phyloP scores from a whole-genome alignment of 2,113 vertebrate species.

The Chaetodon auriga region DNA sequence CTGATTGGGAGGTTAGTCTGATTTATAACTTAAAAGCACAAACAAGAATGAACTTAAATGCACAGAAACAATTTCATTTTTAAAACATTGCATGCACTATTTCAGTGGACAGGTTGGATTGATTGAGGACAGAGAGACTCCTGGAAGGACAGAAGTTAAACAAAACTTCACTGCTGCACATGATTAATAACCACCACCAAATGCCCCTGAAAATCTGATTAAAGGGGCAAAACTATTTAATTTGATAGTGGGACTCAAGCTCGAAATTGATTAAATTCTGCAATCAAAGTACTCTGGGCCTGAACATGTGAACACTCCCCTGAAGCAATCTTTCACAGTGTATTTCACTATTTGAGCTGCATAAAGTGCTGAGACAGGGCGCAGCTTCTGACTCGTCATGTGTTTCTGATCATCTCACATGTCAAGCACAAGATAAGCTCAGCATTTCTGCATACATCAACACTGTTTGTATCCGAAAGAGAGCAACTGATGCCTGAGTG shows the following conservation, averaged over 20 bases:
- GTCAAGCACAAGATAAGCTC: neutral
- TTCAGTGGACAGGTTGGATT: neutral
- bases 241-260: neutral
- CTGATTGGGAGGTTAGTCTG: neutral
- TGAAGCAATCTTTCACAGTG: neutral
- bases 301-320: neutral
- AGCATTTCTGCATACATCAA: neutral
- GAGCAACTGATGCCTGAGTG: neutral
- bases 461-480: neutral
- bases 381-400: neutral
- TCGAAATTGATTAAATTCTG: neutral
- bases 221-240: neutral
- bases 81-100: neutral
- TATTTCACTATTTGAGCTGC: neutral
- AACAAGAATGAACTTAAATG: neutral
- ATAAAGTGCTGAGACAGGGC: neutral
- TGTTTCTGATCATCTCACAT: conserved; percentile 5
- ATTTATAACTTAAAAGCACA: neutral
- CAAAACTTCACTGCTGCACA: neutral
- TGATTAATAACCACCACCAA: conserved; percentile 10
- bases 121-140: neutral
- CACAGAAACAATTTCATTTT: neutral
- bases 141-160: neutral
- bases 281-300: neutral
- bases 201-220: neutral